These are phyloP conservation scores for Chorisops tibialis DNA, from an alignment of 2,888 invertebrate genomes.

Conservation along the genomic window DNA sequence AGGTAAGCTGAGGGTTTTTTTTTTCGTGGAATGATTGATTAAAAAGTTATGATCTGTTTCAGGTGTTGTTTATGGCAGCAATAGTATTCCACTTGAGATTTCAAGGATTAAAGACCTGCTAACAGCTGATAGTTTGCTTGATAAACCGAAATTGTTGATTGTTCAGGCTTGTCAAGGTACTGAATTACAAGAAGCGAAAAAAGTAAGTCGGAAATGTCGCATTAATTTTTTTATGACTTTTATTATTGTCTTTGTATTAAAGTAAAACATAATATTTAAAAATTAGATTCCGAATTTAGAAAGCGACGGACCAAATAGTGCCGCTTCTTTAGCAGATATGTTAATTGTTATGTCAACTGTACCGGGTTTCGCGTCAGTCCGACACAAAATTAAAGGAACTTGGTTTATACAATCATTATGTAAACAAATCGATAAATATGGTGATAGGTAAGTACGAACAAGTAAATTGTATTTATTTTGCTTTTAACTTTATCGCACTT, in stretches of 20 bases:
- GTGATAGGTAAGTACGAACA: conserved; percentile 37
- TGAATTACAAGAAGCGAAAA: conserved; percentile 28
- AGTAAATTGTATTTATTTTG: not conserved
- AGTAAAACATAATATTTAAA: not conserved
- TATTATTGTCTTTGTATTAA: not conserved
- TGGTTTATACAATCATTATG: conserved; percentile 51
- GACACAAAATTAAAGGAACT: conserved; percentile 44
- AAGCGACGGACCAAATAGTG: conserved; percentile 27
- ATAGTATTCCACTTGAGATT: conserved; percentile 53
- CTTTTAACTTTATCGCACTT: too few relatives aligned
- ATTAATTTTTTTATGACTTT: conserved; percentile 2
- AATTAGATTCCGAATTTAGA: conserved; percentile 21
- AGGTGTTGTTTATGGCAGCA: conserved; percentile 55
- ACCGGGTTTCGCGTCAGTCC: conserved; percentile 44
- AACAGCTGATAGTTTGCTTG: conserved; percentile 47
- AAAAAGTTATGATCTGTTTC: too few relatives aligned
- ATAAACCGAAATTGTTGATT: conserved; percentile 58
- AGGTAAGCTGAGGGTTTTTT: too few relatives aligned
- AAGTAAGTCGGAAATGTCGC: too few relatives aligned
- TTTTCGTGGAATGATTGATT: too few relatives aligned
- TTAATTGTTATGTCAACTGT: conserved; percentile 48
- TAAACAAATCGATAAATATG: conserved; percentile 38
- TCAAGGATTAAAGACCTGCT: conserved; percentile 53
- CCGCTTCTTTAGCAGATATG: conserved; percentile 40
- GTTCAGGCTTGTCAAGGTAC: conserved; percentile 60